These are phyloP conservation scores for Acrocephalus kingi DNA, from an alignment of 2,113 vertebrate genomes.

Conservation along the genomic window DNA sequence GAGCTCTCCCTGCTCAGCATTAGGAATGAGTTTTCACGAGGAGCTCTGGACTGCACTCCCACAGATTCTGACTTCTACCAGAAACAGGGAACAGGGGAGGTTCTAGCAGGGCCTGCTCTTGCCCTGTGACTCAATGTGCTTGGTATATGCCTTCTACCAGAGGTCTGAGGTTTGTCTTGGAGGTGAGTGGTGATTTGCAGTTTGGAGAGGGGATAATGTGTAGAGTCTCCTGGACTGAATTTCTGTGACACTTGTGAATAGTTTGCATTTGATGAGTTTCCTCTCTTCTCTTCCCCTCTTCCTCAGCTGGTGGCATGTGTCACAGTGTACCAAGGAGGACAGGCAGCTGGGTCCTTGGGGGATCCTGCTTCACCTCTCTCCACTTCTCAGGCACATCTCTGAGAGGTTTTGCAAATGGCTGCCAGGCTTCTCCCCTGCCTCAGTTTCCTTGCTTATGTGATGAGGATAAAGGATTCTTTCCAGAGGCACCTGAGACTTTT, in stretches of 20 bases:
- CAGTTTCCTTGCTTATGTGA: not conserved
- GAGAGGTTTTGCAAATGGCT: not conserved
- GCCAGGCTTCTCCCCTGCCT: constrained; percentile 1
- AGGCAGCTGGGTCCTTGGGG: not conserved
- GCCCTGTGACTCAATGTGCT: not conserved
- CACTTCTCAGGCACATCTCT: not conserved
- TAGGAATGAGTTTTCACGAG: not conserved
- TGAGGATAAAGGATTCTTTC: not conserved
- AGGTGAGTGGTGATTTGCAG: not conserved
- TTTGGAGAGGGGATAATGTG: not conserved
- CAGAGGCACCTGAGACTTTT: not conserved
- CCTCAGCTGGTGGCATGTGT: not conserved
- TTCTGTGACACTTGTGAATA: not conserved
- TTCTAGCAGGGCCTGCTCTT: not conserved
- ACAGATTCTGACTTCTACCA: not conserved
- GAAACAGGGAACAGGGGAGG: not conserved
- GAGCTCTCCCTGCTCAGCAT: not conserved
- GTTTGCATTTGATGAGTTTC: not conserved
- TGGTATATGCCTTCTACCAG: not conserved
- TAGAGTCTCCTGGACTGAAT: not conserved
- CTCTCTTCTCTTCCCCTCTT: not conserved
- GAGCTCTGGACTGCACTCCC: not conserved
- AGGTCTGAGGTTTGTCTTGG: not conserved
- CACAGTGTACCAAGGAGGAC: not conserved
- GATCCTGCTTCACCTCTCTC: not conserved